Evolutionary conservation across 2,888 invertebrate genomes (phyloP), one percentile per base, ranked within the genome.

Genomic region (Dasysyrphus tricinctus): DNA sequence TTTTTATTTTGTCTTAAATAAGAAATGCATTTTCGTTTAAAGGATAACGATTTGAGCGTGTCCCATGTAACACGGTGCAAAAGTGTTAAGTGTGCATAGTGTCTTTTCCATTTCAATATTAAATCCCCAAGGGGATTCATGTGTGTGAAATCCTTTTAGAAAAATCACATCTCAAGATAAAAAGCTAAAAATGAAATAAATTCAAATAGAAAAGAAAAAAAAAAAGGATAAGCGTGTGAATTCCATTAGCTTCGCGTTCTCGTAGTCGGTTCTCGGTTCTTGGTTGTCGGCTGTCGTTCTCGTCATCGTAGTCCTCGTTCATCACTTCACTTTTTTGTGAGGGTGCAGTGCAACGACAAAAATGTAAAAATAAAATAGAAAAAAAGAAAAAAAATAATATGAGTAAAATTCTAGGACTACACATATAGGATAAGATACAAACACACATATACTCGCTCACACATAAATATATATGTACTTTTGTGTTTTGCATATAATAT

Each of bases 341-440:
- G 24, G 49, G 56, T 47, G 63, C 42, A 70, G 24, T 61, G 57
- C 57, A 80, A 76, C n/a, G 59, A 76, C n/a, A 54, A 67, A 65
- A 59, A 75, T 29, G 8, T 29, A 56, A 59, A 57, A 67, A 57
- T 57, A 80, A 80, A 84, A 63, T 12, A 76, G 61, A 63, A 49
- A 72, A 82, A 67, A 67, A 80, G 57, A 47, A 51, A 57, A n/a
- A n/a, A n/a, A n/a, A n/a, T n/a, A n/a, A 78, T n/a, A 67, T 34
- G 32, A 49, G 49, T 67, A 14, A 80, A 73, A 74, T 70, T 81
- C 81, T 76, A 85, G 79, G 80, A 80, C 51, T 74, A 51, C 83
- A 75, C 29, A 69, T 56, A 81, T 56, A 81, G 81, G 74, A 88
- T 86, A 87, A 76, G 77, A 49, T 65, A 65, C 34, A 79, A 67